phyloP scores from a whole-genome alignment of 2,888 invertebrate genomes.

The Scaptomyza polygonia region DNA sequence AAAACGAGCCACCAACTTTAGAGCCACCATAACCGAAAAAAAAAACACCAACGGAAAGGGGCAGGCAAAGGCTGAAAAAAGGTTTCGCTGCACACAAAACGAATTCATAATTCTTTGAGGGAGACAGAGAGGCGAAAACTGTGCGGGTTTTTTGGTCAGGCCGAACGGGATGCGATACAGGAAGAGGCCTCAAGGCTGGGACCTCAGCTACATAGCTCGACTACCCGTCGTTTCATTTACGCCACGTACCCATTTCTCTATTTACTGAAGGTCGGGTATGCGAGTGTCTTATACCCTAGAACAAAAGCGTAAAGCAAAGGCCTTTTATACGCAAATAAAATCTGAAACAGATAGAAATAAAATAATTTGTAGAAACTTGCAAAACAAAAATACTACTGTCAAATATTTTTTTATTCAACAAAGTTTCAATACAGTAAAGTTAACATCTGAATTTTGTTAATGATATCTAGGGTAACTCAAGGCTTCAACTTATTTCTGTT shows the following conservation, averaged over 20 bases:
- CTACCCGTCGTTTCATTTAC: constrained; percentile 57
- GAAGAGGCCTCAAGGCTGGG: constrained; percentile 20
- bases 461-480: constrained; percentile 8
- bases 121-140: no score
- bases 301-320: background rate
- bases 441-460: no score
- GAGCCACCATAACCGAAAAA: constrained; percentile 4
- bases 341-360: background rate
- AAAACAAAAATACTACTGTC: no score
- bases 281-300: constrained; percentile 20
- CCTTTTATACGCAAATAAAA: background rate
- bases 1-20: constrained; percentile 42
- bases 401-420: no score
- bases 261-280: background rate
- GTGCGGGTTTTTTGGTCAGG: background rate
- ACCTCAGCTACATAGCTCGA: constrained; percentile 28
- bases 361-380: no score
- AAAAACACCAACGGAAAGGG: constrained; percentile 2
- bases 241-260: constrained; percentile 41
- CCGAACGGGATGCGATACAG: constrained; percentile 3
- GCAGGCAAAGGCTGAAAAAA: constrained; percentile 23
- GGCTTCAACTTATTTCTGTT: background rate
- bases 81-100: constrained; percentile 50
- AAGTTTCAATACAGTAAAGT: no score
- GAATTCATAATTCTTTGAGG: no score